A percentile compares a stretch with the other conserved stretches of the same genome.
These are phyloP conservation scores for Tichodroma muraria DNA, from an alignment of 2,113 vertebrate species.

Conservation along the genomic window DNA sequence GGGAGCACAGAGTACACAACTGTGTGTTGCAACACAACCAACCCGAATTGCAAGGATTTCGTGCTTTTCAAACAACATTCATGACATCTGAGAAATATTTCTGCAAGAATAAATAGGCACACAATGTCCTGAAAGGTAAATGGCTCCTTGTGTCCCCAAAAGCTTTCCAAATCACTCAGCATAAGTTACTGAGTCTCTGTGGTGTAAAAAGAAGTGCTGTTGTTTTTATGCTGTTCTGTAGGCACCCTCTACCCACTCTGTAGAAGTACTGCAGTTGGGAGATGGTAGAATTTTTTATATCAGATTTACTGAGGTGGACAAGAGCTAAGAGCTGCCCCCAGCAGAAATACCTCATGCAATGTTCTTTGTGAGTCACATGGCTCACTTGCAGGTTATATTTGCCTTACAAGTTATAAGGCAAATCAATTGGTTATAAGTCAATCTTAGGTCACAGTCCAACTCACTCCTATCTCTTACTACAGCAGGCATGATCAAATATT, in stretches of 20 bases:
- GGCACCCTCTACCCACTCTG: neutral
- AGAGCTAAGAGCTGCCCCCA: neutral
- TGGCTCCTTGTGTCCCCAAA: neutral
- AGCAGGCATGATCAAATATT: neutral
- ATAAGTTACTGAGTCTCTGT: neutral
- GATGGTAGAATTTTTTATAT: neutral
- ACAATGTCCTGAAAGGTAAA: neutral
- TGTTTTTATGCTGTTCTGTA: neutral
- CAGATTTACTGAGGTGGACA: neutral
- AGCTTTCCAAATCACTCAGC: neutral
- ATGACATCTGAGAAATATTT: constrained; percentile 12
- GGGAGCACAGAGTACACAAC: neutral
- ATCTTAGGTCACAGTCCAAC: neutral
- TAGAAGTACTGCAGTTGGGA: neutral
- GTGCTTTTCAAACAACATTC: neutral
- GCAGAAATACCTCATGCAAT: neutral
- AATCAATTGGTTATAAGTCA: neutral
- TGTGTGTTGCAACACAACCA: neutral
- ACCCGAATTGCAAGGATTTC: neutral
- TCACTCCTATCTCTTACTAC: neutral
- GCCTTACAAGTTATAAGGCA: neutral
- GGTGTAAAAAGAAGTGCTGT: neutral
- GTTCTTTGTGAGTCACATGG: neutral
- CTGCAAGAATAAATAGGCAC: neutral
- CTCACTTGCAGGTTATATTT: neutral